Conservation (phyloP, 2,797 vertebrate species). For the Crypturellus tataupa region DNA sequence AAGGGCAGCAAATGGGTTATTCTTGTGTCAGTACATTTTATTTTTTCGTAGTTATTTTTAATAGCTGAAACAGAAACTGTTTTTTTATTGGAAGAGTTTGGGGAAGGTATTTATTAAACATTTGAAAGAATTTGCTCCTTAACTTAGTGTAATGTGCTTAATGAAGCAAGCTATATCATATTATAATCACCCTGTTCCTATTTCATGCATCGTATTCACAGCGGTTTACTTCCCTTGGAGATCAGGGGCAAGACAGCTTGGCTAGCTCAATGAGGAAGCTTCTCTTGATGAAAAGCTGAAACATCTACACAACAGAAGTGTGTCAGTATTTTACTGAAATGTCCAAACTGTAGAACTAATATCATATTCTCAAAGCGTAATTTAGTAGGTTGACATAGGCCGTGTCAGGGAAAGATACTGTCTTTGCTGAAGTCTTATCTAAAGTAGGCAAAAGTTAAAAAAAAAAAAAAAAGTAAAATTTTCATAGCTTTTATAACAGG, state of each 20-base stretch:
- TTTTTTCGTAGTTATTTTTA: slow-evolving; percentile 8
- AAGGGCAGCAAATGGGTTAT: neutral
- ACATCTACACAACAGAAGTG: neutral
- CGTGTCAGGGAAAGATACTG: neutral
- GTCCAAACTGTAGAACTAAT: neutral
- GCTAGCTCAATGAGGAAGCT: slow-evolving; percentile 4
- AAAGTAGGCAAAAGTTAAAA: neutral
- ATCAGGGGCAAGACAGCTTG: neutral
- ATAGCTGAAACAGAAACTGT: neutral
- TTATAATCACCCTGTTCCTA: neutral
- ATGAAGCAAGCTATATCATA: slow-evolving; percentile 15
- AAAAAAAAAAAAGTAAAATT: neutral
- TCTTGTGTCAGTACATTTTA: neutral
- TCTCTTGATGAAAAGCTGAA: neutral
- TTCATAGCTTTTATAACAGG: neutral
- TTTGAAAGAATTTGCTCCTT: neutral
- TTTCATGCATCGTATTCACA: neutral
- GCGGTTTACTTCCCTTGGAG: slow-evolving; percentile 8
- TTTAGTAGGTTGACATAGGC: neutral
- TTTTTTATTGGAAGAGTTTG: neutral
- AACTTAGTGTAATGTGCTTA: neutral
- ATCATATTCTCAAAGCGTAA: neutral
- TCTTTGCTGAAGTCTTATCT: neutral
- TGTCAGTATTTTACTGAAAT: neutral
- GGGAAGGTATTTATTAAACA: neutral